phyloP scores from a whole-genome alignment of 2,888 invertebrate species.

The Drosophila falleni region DNA sequence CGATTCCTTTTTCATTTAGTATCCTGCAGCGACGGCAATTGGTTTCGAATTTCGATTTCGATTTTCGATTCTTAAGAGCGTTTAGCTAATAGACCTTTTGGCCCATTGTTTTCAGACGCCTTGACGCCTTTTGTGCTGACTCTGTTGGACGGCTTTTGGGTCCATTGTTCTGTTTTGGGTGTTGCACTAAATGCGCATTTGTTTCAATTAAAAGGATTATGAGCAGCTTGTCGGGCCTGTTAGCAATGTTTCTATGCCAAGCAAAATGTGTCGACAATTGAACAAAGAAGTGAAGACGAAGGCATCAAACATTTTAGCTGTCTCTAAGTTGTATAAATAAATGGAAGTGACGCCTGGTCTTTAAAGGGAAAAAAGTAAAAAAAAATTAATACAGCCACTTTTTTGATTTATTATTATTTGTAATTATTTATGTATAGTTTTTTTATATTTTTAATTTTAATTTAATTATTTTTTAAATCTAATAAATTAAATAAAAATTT shows the following conservation, averaged over 20 bases:
- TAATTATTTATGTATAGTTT: too few species aligned
- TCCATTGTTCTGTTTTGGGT: constrained; percentile 45
- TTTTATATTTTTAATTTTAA: too few species aligned
- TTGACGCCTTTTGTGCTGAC: constrained; percentile 78
- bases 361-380: neutral
- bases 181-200: constrained; percentile 64
- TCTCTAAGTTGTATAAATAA: constrained; percentile 12
- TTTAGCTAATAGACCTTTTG: constrained; percentile 63
- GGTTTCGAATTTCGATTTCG: constrained; percentile 59
- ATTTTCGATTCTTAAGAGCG: constrained; percentile 25
- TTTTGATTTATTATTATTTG: too few species aligned
- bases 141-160: constrained; percentile 23
- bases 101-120: constrained; percentile 77
- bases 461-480: too few species aligned
- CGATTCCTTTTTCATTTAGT: constrained; percentile 75
- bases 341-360: neutral
- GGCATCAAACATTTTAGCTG: constrained; percentile 24
- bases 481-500: too few species aligned
- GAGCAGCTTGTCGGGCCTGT: constrained; percentile 34
- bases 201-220: constrained; percentile 80
- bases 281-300: constrained; percentile 35
- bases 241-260: constrained; percentile 52
- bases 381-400: neutral
- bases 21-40: constrained; percentile 77
- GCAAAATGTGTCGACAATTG: constrained; percentile 70